A percentile compares a stretch with the other conserved stretches of the same genome.
phyloP scores from a whole-genome alignment of 2,113 vertebrate genomes.

The Pristiophorus japonicus region DNA sequence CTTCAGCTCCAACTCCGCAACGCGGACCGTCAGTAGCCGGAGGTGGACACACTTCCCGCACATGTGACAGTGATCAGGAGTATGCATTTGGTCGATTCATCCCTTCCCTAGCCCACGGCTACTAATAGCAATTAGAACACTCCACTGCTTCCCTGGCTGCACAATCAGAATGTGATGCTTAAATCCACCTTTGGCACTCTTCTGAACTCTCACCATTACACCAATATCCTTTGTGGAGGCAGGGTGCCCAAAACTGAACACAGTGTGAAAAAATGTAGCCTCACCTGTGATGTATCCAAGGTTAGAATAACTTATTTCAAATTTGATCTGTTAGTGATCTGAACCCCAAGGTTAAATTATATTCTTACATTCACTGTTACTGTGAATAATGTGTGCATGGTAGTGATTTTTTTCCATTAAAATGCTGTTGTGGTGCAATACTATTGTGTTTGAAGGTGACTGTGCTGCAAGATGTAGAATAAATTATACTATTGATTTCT shows the following conservation, averaged over 20 bases:
- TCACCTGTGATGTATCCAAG: background rate
- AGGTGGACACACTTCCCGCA: no score
- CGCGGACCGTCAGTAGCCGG: no score
- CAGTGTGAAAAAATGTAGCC: background rate
- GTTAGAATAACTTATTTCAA: background rate
- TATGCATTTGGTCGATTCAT: no score
- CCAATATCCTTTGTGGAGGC: background rate
- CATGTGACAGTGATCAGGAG: no score
- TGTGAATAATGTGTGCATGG: background rate
- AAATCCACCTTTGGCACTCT: background rate
- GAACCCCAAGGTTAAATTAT: background rate
- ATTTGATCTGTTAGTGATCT: background rate
- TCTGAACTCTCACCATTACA: background rate
- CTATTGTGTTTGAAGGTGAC: background rate
- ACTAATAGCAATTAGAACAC: background rate
- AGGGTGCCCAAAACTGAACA: background rate
- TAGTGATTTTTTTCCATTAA: background rate
- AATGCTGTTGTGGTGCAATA: background rate
- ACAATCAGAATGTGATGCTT: background rate
- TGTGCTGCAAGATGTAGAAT: constrained; percentile 11
- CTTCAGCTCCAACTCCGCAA: no score
- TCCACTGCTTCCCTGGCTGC: background rate
- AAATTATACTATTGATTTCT: constrained; percentile 1
- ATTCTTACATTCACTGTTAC: background rate
- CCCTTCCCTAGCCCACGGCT: no score